Evolutionary conservation across 2,888 invertebrate species (phyloP).

Genomic region (Pecten maximus): DNA sequence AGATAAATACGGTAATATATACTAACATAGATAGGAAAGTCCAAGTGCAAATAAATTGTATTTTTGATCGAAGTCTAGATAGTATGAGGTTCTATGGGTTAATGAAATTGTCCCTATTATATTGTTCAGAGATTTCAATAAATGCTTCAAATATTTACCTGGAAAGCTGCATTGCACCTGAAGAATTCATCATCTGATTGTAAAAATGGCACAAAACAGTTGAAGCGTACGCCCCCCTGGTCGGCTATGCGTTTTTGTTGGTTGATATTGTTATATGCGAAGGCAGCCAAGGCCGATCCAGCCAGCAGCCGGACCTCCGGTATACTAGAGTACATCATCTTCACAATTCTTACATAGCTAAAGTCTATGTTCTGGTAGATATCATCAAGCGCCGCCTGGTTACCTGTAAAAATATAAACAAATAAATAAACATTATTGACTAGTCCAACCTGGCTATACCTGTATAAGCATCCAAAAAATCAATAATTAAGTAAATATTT

Average conservation of each 20-base stretch:
- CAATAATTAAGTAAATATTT: no score
- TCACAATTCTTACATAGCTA: conserved; percentile 79
- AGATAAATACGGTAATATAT: no score
- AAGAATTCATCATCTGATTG: conserved; percentile 78
- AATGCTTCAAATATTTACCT: conserved; percentile 77
- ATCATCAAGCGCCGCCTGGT: conserved; percentile 76
- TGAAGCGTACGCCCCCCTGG: conserved; percentile 80
- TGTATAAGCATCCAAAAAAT: no score
- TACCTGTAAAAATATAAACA: conserved; percentile 67
- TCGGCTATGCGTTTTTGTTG: conserved; percentile 80
- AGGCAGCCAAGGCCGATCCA: conserved; percentile 79
- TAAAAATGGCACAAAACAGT: conserved; percentile 80
- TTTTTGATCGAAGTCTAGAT: no score
- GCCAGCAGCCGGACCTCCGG: conserved; percentile 75
- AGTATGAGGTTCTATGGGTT: no score
- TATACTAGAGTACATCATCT: conserved; percentile 78
- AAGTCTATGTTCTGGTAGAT: conserved; percentile 78
- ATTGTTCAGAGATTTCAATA: no score
- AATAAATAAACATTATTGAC: conserved; percentile 34
- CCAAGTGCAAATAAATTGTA: no score
- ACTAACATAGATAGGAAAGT: no score
- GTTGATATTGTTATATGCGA: conserved; percentile 80
- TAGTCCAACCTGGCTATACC: no score
- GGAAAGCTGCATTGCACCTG: conserved; percentile 80
- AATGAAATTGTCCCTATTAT: no score